Evolutionary conservation across 2,888 invertebrate species (phyloP).

Genomic region (Pseudanteris insignis): DNA sequence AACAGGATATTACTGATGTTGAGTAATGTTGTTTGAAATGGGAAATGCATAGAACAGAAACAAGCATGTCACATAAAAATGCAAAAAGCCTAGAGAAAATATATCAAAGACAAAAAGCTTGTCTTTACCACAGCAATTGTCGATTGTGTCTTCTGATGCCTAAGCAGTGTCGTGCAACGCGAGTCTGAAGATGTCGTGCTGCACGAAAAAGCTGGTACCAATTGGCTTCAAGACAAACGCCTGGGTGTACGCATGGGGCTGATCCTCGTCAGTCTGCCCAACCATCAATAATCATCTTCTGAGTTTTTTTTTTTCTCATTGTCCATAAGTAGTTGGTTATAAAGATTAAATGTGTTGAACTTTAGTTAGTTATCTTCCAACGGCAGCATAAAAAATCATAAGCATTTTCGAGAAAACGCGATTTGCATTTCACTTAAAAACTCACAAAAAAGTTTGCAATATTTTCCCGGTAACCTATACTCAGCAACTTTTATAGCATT

Average conservation of each 20-base stretch:
- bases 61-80: slow-evolving; percentile 5
- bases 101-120: slow-evolving; percentile 49
- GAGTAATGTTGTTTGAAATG: no score
- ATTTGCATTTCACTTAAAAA: slow-evolving; percentile 4
- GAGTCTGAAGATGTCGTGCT: slow-evolving; percentile 94
- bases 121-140: slow-evolving; percentile 57
- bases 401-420: slow-evolving; percentile 46
- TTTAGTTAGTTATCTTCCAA: slow-evolving; percentile 53
- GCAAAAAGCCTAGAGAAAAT: neutral
- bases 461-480: slow-evolving; percentile 3
- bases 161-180: slow-evolving; percentile 84
- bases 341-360: slow-evolving; percentile 54
- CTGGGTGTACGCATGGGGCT: slow-evolving; percentile 92
- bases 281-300: slow-evolving; percentile 65
- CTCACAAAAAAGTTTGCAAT: slow-evolving; percentile 5
- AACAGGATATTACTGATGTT: no score
- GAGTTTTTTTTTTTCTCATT: slow-evolving; percentile 55
- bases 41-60: neutral
- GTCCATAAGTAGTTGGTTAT: slow-evolving; percentile 53
- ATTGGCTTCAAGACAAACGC: slow-evolving; percentile 92
- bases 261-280: slow-evolving; percentile 92
- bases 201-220: slow-evolving; percentile 89
- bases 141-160: slow-evolving; percentile 59
- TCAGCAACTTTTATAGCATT: neutral
- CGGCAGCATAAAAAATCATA: slow-evolving; percentile 53